Base-by-base conservation (phyloP, 2,797 vertebrate species). In the Enteromius afrohamiltoni region DNA sequence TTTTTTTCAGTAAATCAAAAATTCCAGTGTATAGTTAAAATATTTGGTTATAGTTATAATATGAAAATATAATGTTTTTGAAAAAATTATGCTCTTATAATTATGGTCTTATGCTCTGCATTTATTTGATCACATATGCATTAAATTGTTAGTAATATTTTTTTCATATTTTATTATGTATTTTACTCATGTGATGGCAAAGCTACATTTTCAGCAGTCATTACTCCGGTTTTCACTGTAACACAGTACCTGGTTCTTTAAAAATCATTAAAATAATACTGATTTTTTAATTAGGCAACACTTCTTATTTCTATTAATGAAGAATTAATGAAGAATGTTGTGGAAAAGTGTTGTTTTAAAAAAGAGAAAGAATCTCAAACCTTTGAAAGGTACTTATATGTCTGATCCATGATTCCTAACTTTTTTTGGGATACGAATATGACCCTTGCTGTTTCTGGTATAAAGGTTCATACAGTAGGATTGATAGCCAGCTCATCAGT, bases 401-500 rank as follows among this genome's bases (percentile, higher is more conserved):
- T 77, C 26, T 21, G 58, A 77, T 77, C 14, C 37, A 16, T 62
- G 37, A 45, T 45, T 40, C 67, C 37, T 79, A 29, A 62, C 40
- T 71, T 65, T 82, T 67, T 64, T 19, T 21, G 7, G 42, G 16
- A 65, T 49, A 21, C 3, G 42, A 78, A 23, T 53, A n/a, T 42
- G 37, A 55, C n/a, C 31, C 34, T 42, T 42, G 17, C 51, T 55
- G 16, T n/a, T 51, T 17, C 34, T 69, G 49, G 26, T 37, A 34
- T 40, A 55, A 55, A 68, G 47, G 51, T 55, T 70, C 17, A 40
- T 26, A 9, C 19, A 23, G 34, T 69, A 55, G 55, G 31, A 68
- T 75, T 60, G 34, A 45, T 45, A 45, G 80, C 60, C 26, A 47
- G 29, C 45, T 55, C 60, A 65, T 78, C 47, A 42, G 67, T 76